Percentiles rank a stretch among this genome's conserved stretches.
phyloP scores from a whole-genome alignment of 92 coral and sea anemone genomes.

The Bergia puertoricense region DNA sequence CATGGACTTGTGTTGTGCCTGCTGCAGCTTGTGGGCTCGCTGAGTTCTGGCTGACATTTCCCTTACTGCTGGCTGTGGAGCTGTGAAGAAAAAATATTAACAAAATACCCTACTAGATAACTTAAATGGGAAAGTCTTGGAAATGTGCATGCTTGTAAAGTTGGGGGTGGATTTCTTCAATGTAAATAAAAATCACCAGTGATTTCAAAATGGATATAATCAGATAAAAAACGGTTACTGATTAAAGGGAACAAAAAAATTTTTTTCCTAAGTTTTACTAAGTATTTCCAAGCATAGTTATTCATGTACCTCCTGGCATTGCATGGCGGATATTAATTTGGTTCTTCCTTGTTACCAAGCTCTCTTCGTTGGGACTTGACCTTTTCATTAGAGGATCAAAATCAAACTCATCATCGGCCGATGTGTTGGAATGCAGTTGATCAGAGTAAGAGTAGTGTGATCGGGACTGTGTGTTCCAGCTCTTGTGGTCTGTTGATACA shows the following conservation, averaged over 20 bases:
- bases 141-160: no score
- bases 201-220: no score
- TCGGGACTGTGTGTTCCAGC: slow-evolving; percentile 36
- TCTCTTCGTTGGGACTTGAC: slow-evolving; percentile 41
- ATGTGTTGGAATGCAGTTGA: not conserved
- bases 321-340: slow-evolving; percentile 62
- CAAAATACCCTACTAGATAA: not conserved
- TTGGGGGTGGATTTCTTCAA: no score
- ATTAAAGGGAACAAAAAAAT: no score
- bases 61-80: slow-evolving; percentile 74
- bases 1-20: slow-evolving; percentile 79
- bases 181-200: no score
- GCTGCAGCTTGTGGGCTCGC: slow-evolving; percentile 72
- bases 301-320: slow-evolving; percentile 79
- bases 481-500: slow-evolving; percentile 18
- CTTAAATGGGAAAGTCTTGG: no score
- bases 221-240: no score
- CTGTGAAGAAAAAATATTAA: slow-evolving; percentile 39
- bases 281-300: not conserved
- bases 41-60: slow-evolving; percentile 92
- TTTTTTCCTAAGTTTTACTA: no score
- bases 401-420: slow-evolving; percentile 32
- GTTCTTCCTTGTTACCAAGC: slow-evolving; percentile 70
- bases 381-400: slow-evolving; percentile 44
- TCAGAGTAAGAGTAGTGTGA: slow-evolving; percentile 33